Conservation (phyloP, 2,113 vertebrate species). For the Salvelinus alpinus region DNA sequence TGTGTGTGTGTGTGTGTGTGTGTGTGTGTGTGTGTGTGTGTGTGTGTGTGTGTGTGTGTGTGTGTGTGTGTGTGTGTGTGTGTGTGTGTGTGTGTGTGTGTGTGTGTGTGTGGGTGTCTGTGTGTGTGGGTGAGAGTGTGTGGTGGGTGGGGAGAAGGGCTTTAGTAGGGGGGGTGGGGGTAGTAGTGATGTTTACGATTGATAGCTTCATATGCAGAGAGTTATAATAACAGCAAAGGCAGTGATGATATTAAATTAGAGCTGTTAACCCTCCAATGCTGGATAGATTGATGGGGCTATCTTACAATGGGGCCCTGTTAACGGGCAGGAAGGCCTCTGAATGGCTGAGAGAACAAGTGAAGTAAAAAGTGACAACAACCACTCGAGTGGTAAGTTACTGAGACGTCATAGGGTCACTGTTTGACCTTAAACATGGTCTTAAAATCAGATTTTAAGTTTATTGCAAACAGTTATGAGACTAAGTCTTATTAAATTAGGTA, state of each 20-base stretch:
- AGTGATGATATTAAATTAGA: conserved; percentile 45
- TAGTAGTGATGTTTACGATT: conserved; percentile 45
- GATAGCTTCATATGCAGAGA: conserved; percentile 60
- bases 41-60: neutral
- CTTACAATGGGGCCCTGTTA: conserved; percentile 39
- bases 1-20: conserved; percentile 1
- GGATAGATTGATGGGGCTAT: conserved; percentile 43
- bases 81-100: conserved; percentile 1
- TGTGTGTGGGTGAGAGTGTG: neutral
- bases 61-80: neutral
- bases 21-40: conserved; percentile 2
- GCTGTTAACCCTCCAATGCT: conserved; percentile 48
- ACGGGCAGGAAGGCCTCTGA: conserved; percentile 31
- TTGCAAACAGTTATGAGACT: neutral
- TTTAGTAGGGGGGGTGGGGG: conserved; percentile 19
- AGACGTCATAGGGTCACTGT: neutral
- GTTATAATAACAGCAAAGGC: conserved; percentile 45
- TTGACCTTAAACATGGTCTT: neutral
- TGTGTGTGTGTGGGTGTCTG: conserved; percentile 17
- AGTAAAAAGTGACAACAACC: neutral
- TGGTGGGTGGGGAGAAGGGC: neutral
- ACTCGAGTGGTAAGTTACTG: conserved; percentile 12
- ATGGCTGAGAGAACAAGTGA: conserved; percentile 33
- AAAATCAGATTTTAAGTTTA: neutral
- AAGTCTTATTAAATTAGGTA: neutral